These are phyloP conservation scores for Vulpes ferrilata DNA, from an alignment of 2,113 vertebrate species.

Conservation along the genomic window DNA sequence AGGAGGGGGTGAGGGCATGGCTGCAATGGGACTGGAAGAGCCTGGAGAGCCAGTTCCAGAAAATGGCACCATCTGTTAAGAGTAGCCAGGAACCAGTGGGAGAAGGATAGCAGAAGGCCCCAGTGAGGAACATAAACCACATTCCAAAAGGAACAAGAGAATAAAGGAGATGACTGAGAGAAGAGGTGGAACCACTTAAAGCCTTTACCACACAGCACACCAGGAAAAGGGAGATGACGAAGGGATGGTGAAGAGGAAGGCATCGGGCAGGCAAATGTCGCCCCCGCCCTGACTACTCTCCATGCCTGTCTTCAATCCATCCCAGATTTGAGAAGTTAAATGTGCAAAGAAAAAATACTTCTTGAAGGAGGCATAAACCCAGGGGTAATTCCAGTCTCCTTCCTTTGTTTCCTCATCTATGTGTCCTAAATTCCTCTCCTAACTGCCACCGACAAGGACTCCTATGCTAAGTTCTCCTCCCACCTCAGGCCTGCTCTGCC, in stretches of 20 bases:
- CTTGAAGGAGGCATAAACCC: neutral
- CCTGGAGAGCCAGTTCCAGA: neutral
- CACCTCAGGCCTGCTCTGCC: neutral
- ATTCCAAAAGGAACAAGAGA: neutral
- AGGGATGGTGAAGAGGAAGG: neutral
- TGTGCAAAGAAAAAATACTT: neutral
- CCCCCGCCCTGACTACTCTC: neutral
- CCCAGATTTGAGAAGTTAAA: neutral
- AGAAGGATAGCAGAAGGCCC: neutral
- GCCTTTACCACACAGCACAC: neutral
- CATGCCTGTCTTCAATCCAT: neutral
- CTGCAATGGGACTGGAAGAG: neutral
- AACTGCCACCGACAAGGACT: neutral
- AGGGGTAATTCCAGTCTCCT: neutral
- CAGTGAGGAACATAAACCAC: neutral
- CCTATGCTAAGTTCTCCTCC: neutral
- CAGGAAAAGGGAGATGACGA: neutral
- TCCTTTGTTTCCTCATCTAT: neutral
- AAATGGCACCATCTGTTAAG: neutral
- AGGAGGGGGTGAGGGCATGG: fast-evolving
- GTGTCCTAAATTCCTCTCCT: neutral
- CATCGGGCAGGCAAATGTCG: neutral
- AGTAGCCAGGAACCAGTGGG: neutral
- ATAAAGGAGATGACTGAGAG: too few relatives aligned
- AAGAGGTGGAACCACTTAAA: neutral